Conservation (phyloP, 2,888 invertebrate genomes). For the Steromphala cineraria region DNA sequence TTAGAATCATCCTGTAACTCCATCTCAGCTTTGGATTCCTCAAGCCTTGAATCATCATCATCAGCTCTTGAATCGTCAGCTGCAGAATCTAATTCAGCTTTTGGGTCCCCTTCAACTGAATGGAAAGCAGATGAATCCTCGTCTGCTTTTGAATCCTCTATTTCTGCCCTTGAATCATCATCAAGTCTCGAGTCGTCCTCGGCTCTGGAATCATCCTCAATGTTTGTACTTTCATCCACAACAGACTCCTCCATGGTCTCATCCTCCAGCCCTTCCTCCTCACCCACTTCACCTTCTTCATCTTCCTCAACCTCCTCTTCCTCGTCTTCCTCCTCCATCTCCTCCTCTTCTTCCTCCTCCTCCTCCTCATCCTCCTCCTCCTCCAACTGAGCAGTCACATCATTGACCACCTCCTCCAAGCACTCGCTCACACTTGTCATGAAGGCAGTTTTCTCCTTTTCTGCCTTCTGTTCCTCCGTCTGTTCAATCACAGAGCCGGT, state of each 20-base stretch:
- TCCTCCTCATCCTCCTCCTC: background rate
- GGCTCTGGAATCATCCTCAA: slow-evolving; percentile 19
- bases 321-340: background rate
- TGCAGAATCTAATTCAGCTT: too few relatives aligned
- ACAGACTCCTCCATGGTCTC: slow-evolving; percentile 4
- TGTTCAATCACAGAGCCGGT: background rate
- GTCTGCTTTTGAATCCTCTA: too few relatives aligned
- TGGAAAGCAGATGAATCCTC: too few relatives aligned
- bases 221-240: slow-evolving; percentile 16
- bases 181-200: too few relatives aligned
- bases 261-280: background rate
- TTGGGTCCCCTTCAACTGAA: too few relatives aligned
- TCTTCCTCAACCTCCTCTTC: slow-evolving; percentile 9
- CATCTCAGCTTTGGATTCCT: background rate
- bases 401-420: slow-evolving; percentile 27
- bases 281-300: background rate
- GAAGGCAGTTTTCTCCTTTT: background rate
- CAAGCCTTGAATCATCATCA: background rate
- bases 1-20: background rate
- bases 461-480: background rate
- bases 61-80: slow-evolving; percentile 5
- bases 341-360: background rate
- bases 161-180: too few relatives aligned
- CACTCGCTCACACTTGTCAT: slow-evolving; percentile 19
- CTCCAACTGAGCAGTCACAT: slow-evolving; percentile 8